These are phyloP conservation scores for Salvelinus sp. DNA, from an alignment of 2,113 vertebrate species.

Conservation along the genomic window DNA sequence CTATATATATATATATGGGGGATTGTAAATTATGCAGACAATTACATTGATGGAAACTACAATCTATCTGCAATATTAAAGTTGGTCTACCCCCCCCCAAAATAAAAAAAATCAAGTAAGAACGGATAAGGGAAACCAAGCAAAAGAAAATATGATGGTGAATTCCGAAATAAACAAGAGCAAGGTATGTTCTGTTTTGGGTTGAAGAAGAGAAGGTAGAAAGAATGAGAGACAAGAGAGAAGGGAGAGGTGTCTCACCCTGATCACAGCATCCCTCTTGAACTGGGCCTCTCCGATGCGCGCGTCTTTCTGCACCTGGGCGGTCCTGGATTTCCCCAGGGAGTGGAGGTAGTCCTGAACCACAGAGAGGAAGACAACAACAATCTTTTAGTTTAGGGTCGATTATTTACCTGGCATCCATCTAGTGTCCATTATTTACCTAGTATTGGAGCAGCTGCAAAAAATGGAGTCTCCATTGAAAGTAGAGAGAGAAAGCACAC, in stretches of 20 bases:
- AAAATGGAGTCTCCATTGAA: background rate
- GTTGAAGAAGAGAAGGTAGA: background rate
- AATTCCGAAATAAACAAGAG: background rate
- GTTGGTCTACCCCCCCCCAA: too few relatives aligned
- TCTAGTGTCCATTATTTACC: background rate
- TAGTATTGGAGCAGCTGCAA: background rate
- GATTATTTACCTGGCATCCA: background rate
- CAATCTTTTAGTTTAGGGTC: background rate
- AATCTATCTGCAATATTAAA: too few relatives aligned
- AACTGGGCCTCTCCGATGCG: constrained; percentile 87
- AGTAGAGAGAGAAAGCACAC: constrained; percentile 47
- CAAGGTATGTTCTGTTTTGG: background rate
- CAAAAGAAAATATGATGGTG: background rate
- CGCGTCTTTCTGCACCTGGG: constrained; percentile 90
- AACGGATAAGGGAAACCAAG: background rate
- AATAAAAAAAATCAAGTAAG: background rate
- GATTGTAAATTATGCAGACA: too few relatives aligned
- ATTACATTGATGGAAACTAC: too few relatives aligned
- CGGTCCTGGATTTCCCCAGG: constrained; percentile 85
- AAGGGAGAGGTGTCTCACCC: constrained; percentile 65
- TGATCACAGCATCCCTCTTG: constrained; percentile 88
- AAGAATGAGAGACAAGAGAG: background rate
- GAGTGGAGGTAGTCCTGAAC: constrained; percentile 86
- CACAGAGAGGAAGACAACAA: background rate
- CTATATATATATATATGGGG: too few relatives aligned